phyloP scores from a whole-genome alignment of 2,113 vertebrate species.

The Pelmatolapia mariae region DNA sequence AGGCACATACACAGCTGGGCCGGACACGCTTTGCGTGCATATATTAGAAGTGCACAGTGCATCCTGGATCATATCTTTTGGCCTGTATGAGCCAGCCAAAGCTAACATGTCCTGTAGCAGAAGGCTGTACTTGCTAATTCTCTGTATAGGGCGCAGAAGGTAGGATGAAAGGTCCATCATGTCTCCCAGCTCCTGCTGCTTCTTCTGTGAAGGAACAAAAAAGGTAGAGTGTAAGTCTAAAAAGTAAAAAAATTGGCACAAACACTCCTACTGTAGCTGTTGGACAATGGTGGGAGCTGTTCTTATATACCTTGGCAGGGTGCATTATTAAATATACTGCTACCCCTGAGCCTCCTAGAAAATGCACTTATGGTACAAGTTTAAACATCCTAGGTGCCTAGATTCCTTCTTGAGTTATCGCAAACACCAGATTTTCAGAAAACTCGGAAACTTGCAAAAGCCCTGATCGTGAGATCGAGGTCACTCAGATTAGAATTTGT shows the following conservation, averaged over 20 bases:
- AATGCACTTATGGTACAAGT: background rate
- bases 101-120: conserved; percentile 72
- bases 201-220: conserved; percentile 49
- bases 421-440: background rate
- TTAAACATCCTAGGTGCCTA: background rate
- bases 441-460: background rate
- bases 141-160: conserved; percentile 76
- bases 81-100: conserved; percentile 25
- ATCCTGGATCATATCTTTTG: conserved; percentile 22
- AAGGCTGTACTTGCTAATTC: conserved; percentile 79
- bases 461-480: fast-evolving
- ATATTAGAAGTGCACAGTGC: background rate
- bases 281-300: background rate
- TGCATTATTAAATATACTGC: background rate
- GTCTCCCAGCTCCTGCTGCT: conserved; percentile 73
- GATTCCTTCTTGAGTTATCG: background rate
- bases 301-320: background rate
- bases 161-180: conserved; percentile 77
- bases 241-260: background rate
- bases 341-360: background rate
- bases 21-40: background rate
- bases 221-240: background rate
- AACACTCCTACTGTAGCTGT: background rate
- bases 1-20: background rate
- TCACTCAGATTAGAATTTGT: background rate